Conservation (phyloP, 2,797 vertebrate genomes). For the Phalanger gymnotis region DNA sequence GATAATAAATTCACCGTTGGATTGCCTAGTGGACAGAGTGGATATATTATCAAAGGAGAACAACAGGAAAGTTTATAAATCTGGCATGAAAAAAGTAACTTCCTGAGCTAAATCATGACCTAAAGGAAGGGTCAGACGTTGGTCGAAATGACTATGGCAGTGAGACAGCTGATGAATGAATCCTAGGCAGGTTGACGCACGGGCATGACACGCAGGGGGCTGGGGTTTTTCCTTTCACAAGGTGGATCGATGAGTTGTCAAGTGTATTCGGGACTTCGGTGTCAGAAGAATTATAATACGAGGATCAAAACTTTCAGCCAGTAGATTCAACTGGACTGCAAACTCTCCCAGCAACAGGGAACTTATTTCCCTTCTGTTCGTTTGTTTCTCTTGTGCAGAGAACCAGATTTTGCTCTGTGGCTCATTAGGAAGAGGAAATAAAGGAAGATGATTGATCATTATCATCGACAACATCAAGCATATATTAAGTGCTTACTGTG, state of each 20-base stretch:
- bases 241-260: conserved; percentile 69
- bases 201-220: conserved; percentile 61
- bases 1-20: conserved; percentile 85
- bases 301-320: conserved; percentile 38
- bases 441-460: not conserved
- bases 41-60: conserved; percentile 80
- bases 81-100: conserved; percentile 77
- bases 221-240: conserved; percentile 61
- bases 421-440: not conserved
- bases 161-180: conserved; percentile 80
- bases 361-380: not conserved
- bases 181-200: conserved; percentile 71
- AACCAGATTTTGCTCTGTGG: not conserved
- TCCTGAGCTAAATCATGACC: conserved; percentile 82
- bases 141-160: conserved; percentile 78
- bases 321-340: not conserved
- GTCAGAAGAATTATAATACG: conserved; percentile 51
- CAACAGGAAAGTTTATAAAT: conserved; percentile 81
- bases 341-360: not conserved
- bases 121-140: conserved; percentile 77
- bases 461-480: not conserved
- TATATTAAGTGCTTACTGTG: not conserved
- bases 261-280: conserved; percentile 52
- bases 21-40: conserved; percentile 79
- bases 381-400: not conserved